phyloP scores from a whole-genome alignment of 2,797 vertebrate species.

The Leucoraja ocellata region DNA sequence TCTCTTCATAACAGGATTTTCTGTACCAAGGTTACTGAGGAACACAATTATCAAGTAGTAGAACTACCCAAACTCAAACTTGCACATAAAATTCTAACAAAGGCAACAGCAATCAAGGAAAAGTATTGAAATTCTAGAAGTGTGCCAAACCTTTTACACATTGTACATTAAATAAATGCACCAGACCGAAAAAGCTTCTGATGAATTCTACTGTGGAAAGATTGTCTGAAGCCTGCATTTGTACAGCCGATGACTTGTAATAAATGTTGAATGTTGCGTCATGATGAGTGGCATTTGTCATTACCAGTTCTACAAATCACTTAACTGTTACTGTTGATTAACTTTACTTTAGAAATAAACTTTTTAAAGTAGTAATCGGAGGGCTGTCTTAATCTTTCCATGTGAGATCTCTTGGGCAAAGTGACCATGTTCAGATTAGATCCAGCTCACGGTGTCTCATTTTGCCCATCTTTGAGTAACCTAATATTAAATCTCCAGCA shows the following conservation, averaged over 20 bases:
- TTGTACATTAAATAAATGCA: background rate
- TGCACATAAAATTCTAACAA: background rate
- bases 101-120: background rate
- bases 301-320: background rate
- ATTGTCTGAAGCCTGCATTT: background rate
- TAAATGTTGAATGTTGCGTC: background rate
- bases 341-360: background rate
- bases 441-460: background rate
- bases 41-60: too few species aligned
- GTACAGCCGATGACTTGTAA: slow-evolving; percentile 10
- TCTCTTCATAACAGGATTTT: too few species aligned
- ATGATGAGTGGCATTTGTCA: background rate
- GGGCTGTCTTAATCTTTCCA: background rate
- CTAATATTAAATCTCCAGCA: background rate
- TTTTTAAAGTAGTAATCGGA: background rate
- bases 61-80: too few species aligned
- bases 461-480: background rate
- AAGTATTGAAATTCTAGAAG: background rate
- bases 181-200: background rate
- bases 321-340: background rate
- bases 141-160: slow-evolving; percentile 8
- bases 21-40: too few species aligned
- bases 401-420: background rate
- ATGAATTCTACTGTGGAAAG: background rate
- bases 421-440: background rate